Conservation (phyloP, 2,113 vertebrate species). For the cattle (Bos taurus) region ARS-UCD2.0 NC_037339.1:84341501-84342000, state of each 20-base stretch:
- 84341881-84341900: neutral
- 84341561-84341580: neutral
- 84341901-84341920: neutral
- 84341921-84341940: neutral
- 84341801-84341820: neutral
- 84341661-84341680: neutral
- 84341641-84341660: neutral
- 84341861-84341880: neutral
- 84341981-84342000: neutral
- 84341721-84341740: neutral
- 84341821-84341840: neutral
- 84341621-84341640: neutral
- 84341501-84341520: no score
- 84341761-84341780: neutral
- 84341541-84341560: fast-evolving
- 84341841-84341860: neutral
- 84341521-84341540: neutral
- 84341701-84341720: neutral
- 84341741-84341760: neutral
- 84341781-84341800: neutral
- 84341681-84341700: neutral
- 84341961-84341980: no score
- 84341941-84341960: neutral
- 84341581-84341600: neutral
- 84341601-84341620: neutral